Evolutionary conservation across 53 echinoderm and acorn worm genomes (phyloP).

Genomic region (Paracentrotus lividus): DNA sequence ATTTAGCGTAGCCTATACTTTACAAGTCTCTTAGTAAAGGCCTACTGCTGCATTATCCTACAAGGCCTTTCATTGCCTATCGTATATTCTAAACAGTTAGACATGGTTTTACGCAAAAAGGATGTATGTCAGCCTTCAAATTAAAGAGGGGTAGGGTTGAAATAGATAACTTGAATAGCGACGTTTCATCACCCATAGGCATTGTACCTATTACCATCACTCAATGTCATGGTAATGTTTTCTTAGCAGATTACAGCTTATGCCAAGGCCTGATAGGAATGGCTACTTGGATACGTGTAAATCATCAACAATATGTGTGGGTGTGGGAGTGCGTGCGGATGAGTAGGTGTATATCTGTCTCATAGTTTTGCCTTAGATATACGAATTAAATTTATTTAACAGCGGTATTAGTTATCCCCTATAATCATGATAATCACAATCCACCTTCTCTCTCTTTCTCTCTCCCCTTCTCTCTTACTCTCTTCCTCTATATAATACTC

Average conservation of each 20-base stretch:
- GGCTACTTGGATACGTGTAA: not conserved
- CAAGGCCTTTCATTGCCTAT: no score
- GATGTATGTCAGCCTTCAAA: not conserved
- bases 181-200: not conserved
- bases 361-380: not conserved
- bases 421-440: not conserved
- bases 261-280: no score
- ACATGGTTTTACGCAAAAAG: no score
- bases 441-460: not conserved
- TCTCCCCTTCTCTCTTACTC: not conserved
- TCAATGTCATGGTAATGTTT: not conserved
- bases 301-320: conserved; percentile 6
- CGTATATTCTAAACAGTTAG: no score
- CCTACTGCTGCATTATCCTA: no score
- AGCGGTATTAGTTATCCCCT: no score
- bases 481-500: not conserved
- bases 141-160: not conserved
- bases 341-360: not conserved
- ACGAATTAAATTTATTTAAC: no score
- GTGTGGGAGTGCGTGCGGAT: not conserved
- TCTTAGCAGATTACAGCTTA: not conserved
- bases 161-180: not conserved
- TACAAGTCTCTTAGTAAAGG: no score
- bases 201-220: not conserved
- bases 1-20: no score